Conservation (phyloP, 1,140 invertebrate genomes). For the Pseudomyrmex dendroicus region DNA sequence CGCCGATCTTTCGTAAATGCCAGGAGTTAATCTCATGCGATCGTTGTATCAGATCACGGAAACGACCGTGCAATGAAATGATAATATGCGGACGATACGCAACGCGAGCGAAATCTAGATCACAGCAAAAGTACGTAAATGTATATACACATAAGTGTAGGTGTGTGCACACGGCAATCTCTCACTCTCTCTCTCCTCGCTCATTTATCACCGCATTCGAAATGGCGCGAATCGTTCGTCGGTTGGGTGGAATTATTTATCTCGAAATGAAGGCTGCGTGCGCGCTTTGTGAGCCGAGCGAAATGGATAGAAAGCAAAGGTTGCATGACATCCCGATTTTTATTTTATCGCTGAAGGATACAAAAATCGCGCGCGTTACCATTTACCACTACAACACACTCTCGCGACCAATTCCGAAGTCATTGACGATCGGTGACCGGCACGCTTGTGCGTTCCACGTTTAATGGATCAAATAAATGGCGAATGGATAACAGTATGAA, state of each 20-base stretch:
- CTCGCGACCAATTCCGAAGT: constrained; percentile 2
- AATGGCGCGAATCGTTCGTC: constrained; percentile 46
- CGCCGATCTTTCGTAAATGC: neutral
- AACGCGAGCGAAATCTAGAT: constrained; percentile 7
- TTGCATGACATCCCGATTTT: constrained; percentile 46
- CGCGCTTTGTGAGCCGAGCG: neutral
- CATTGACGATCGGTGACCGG: constrained; percentile 44
- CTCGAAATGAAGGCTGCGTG: constrained; percentile 42
- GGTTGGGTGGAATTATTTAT: constrained; percentile 55
- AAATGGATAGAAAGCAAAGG: constrained; percentile 17
- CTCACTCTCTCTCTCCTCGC: neutral
- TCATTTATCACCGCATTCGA: constrained; percentile 50
- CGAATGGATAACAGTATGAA: constrained; percentile 28
- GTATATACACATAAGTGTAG: neutral
- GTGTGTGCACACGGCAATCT: neutral
- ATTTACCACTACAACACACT: neutral
- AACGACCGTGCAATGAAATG: constrained; percentile 20
- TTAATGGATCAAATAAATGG: constrained; percentile 54
- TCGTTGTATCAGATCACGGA: neutral
- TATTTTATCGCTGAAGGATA: constrained; percentile 54
- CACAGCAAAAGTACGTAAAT: constrained; percentile 7
- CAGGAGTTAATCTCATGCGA: constrained; percentile 11
- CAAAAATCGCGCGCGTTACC: constrained; percentile 23
- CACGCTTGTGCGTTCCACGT: constrained; percentile 18
- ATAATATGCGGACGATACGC: constrained; percentile 9